Evolutionary conservation across 2,888 invertebrate genomes (phyloP).

Genomic region (Branchellion lobata): DNA sequence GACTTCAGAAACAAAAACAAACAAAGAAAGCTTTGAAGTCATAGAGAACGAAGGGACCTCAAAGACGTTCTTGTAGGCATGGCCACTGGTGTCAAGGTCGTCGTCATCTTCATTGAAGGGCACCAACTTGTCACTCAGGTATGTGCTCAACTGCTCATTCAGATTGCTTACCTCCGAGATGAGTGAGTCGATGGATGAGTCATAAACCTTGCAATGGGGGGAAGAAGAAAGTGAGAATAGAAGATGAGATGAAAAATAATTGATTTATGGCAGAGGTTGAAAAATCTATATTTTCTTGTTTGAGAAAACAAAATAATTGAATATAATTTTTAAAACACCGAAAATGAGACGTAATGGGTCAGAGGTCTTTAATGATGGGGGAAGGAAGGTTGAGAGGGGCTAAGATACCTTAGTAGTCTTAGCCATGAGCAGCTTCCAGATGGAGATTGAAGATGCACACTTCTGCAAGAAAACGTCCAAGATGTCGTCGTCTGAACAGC

Average conservation of each 20-base stretch:
- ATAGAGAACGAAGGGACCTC: too few species aligned
- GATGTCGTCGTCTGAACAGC: conserved; percentile 36
- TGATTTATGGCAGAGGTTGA: too few species aligned
- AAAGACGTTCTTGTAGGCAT: not conserved
- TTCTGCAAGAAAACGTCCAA: conserved; percentile 31
- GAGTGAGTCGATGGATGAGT: conserved; percentile 31
- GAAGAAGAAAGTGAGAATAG: too few species aligned
- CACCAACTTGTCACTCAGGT: conserved; percentile 30
- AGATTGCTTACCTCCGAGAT: conserved; percentile 34
- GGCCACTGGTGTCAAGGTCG: not conserved
- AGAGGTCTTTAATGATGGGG: too few species aligned
- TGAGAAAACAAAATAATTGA: too few species aligned
- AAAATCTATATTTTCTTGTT: too few species aligned
- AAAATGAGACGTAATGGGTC: too few species aligned
- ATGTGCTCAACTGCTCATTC: conserved; percentile 33
- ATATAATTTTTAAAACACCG: too few species aligned
- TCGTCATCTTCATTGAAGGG: conserved; percentile 36
- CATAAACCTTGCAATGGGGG: conserved; percentile 19
- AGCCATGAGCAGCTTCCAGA: conserved; percentile 25
- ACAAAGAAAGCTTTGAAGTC: too few species aligned
- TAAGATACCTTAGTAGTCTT: conserved; percentile 21
- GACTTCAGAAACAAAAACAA: too few species aligned
- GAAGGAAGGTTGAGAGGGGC: too few species aligned
- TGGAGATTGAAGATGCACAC: conserved; percentile 30
- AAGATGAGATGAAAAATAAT: too few species aligned